These are phyloP conservation scores for Rhineura floridana DNA, from an alignment of 2,113 vertebrate genomes.

Conservation along the genomic window DNA sequence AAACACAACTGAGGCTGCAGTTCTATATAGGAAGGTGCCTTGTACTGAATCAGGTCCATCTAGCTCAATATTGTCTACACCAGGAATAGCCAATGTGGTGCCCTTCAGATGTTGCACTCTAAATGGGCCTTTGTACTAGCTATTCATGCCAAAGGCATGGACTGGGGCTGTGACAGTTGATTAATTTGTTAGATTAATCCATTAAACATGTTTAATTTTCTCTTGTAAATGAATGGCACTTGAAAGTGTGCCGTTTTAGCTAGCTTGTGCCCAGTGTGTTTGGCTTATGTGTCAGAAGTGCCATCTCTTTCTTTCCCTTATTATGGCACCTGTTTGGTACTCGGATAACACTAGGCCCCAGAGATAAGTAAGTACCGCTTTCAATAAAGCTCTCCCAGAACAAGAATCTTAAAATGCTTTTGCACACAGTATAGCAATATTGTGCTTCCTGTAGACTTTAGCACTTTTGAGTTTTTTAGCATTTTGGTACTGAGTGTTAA, in stretches of 20 bases:
- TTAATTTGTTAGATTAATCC: not conserved
- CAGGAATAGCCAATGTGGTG: no score
- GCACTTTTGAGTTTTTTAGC: not conserved
- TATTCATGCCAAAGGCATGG: not conserved
- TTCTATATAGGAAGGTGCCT: not conserved
- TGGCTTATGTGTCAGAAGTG: slow-evolving; percentile 42
- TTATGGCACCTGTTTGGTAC: slow-evolving; percentile 57
- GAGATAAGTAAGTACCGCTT: slow-evolving; percentile 57
- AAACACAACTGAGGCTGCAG: not conserved
- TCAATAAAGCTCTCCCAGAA: slow-evolving; percentile 54
- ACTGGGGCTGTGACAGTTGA: not conserved
- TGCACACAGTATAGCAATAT: slow-evolving; percentile 48
- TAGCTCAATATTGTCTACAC: no score
- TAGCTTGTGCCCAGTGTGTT: slow-evolving; percentile 16
- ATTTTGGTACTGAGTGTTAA: slow-evolving; percentile 20
- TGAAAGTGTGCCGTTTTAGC: not conserved
- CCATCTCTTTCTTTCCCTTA: slow-evolving; percentile 39
- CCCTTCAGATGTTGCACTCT: not conserved
- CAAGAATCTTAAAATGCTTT: slow-evolving; percentile 54
- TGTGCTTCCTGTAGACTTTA: slow-evolving; percentile 46
- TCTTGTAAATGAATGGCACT: not conserved
- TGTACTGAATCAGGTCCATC: no score
- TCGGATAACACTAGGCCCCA: slow-evolving; percentile 42
- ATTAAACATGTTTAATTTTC: not conserved
- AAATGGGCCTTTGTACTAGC: not conserved